Percentiles rank a stretch among this genome's conserved stretches.
These are phyloP conservation scores for Megalonaias nervosa DNA, from an alignment of 1,140 invertebrate genomes.

Conservation along the genomic window DNA sequence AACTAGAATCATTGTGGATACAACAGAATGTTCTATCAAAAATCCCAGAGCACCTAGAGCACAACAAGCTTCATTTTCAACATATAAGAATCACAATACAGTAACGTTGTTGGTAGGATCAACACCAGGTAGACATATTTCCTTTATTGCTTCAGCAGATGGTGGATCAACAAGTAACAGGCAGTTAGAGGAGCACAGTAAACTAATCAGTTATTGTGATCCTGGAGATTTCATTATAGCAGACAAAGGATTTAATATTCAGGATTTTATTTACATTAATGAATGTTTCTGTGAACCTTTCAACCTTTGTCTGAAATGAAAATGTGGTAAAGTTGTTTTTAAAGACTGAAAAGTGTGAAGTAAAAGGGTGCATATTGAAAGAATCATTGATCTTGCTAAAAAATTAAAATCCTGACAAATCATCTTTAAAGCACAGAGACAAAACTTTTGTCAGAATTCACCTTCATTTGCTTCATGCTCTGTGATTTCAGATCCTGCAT, in stretches of 20 bases:
- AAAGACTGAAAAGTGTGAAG: slow-evolving; percentile 34
- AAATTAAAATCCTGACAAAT: slow-evolving; percentile 33
- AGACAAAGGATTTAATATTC: too few relatives aligned
- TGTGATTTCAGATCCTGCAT: slow-evolving; percentile 34
- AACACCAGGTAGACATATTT: slow-evolving; percentile 36
- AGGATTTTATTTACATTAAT: too few relatives aligned
- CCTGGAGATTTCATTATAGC: too few relatives aligned
- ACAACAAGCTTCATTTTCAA: slow-evolving; percentile 46
- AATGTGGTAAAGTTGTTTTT: background rate
- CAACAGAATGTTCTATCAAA: background rate
- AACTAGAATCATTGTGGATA: background rate
- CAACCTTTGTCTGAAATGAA: slow-evolving; percentile 34
- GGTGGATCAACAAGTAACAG: slow-evolving; percentile 36
- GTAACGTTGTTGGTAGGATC: slow-evolving; percentile 33
- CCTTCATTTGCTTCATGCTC: slow-evolving; percentile 33
- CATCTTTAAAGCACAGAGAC: slow-evolving; percentile 28
- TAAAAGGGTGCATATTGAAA: slow-evolving; percentile 40
- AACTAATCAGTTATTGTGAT: too few relatives aligned
- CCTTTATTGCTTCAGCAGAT: slow-evolving; percentile 31
- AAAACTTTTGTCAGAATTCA: slow-evolving; percentile 24
- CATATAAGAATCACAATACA: slow-evolving; percentile 50
- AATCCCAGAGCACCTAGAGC: slow-evolving; percentile 9
- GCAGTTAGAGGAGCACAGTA: slow-evolving; percentile 32
- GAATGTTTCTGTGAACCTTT: slow-evolving; percentile 41
- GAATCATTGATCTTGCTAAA: slow-evolving; percentile 40